Conservation (phyloP, 1,140 invertebrate genomes). For the Pseudomyrmex dendroicus region DNA sequence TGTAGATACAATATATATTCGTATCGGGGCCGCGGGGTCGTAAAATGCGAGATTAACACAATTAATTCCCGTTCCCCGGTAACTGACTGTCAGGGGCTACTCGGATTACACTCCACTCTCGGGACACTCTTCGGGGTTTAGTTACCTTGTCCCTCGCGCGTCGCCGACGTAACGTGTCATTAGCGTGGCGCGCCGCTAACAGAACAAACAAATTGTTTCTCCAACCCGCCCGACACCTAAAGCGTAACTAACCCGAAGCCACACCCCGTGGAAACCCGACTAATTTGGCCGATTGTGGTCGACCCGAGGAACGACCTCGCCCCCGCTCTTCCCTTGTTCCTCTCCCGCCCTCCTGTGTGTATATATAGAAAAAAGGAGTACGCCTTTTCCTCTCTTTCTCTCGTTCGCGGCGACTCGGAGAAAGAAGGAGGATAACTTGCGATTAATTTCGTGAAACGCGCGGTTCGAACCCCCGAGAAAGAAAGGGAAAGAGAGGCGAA, state of each 20-base stretch:
- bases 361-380: too few relatives aligned
- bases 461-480: constrained; percentile 30
- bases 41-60: constrained; percentile 54
- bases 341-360: neutral
- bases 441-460: constrained; percentile 53
- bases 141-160: constrained; percentile 50
- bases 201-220: constrained; percentile 77
- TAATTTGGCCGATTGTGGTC: constrained; percentile 65
- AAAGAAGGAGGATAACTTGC: constrained; percentile 26
- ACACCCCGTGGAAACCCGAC: constrained; percentile 68
- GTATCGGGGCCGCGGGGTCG: constrained; percentile 16
- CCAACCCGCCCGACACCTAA: constrained; percentile 66
- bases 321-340: neutral
- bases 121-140: constrained; percentile 24
- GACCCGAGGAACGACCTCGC: constrained; percentile 55
- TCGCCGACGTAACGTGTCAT: constrained; percentile 74
- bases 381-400: neutral
- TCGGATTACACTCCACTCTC: constrained; percentile 43
- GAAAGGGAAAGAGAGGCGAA: constrained; percentile 8
- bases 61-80: constrained; percentile 47
- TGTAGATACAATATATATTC: neutral
- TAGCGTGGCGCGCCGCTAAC: constrained; percentile 71
- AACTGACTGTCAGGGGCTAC: constrained; percentile 14
- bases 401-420: constrained; percentile 5
- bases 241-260: constrained; percentile 64